phyloP scores from a whole-genome alignment of 2,888 invertebrate species.

The Cylloceria caligata region DNA sequence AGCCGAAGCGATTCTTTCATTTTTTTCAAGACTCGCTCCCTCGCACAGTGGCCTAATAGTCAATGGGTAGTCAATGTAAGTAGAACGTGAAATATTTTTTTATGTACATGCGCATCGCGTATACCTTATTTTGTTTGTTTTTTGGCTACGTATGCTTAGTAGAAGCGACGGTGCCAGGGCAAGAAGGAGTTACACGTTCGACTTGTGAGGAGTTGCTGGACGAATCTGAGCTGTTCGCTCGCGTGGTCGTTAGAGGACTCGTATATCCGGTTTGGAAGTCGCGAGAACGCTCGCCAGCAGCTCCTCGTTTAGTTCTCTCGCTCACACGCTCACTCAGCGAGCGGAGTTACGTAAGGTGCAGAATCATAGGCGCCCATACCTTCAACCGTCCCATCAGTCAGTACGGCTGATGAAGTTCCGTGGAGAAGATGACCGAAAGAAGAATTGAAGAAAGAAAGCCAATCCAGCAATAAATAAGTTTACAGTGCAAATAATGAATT shows the following conservation, averaged over 20 bases:
- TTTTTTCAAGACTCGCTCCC: not conserved
- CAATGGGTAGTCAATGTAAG: not conserved
- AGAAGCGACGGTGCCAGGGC: not conserved
- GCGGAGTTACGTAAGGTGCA: conserved; percentile 58
- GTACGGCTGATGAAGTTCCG: not conserved
- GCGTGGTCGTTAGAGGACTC: conserved; percentile 72
- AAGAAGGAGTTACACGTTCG: conserved; percentile 45
- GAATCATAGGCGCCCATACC: conserved; percentile 46
- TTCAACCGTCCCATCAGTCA: conserved; percentile 12
- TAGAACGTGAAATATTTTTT: conserved; percentile 16
- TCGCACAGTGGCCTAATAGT: not conserved
- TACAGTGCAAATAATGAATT: not conserved
- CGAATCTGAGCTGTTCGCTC: conserved; percentile 68
- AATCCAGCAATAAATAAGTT: not conserved
- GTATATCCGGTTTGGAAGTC: conserved; percentile 79
- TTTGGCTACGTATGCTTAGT: conserved; percentile 12
- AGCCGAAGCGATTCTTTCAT: conserved; percentile 1
- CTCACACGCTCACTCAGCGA: conserved; percentile 40
- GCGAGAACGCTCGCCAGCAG: conserved; percentile 54
- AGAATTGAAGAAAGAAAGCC: not conserved
- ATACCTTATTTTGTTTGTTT: not conserved
- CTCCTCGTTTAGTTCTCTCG: conserved; percentile 46
- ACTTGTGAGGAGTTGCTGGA: conserved; percentile 36
- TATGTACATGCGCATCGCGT: not conserved
- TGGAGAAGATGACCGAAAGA: not conserved